A percentile compares a stretch with the other conserved stretches of the same genome.
Evolutionary conservation across 2,797 vertebrate genomes (phyloP).

Genomic region (Diplodus puntazzo): DNA sequence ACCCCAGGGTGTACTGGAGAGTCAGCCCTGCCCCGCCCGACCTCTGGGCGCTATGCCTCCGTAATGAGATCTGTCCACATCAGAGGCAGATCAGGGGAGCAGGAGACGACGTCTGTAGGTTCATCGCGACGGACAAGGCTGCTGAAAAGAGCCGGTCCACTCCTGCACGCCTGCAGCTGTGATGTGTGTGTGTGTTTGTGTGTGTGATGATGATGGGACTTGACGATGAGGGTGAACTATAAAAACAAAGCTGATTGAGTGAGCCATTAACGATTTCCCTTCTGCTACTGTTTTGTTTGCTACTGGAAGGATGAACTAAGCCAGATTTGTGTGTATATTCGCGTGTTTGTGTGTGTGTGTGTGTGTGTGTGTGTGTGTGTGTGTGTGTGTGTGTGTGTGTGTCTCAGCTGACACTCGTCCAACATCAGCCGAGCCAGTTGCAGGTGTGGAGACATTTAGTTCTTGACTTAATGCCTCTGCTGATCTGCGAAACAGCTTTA

Average conservation of each 20-base stretch:
- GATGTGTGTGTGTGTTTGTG: not conserved
- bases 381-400: not conserved
- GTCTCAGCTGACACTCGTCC: slow-evolving; percentile 46
- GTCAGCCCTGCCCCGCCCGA: slow-evolving; percentile 52
- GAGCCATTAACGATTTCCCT: slow-evolving; percentile 17
- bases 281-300: not conserved
- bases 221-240: not conserved
- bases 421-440: slow-evolving; percentile 43
- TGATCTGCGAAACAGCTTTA: slow-evolving; percentile 44
- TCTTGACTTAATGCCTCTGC: slow-evolving; percentile 27
- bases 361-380: not conserved
- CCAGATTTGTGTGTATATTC: not conserved
- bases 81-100: slow-evolving; percentile 36
- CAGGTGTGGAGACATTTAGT: slow-evolving; percentile 58
- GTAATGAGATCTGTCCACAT: slow-evolving; percentile 60
- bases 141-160: slow-evolving; percentile 31
- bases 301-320: not conserved
- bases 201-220: not conserved
- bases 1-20: slow-evolving; percentile 44
- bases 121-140: slow-evolving; percentile 15
- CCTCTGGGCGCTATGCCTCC: slow-evolving; percentile 45
- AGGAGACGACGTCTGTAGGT: slow-evolving; percentile 38
- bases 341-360: too few relatives aligned
- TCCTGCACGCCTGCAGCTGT: slow-evolving; percentile 52
- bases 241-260: slow-evolving; percentile 15